phyloP scores from a whole-genome alignment of 2,797 vertebrate species.

The Prionace glauca region DNA sequence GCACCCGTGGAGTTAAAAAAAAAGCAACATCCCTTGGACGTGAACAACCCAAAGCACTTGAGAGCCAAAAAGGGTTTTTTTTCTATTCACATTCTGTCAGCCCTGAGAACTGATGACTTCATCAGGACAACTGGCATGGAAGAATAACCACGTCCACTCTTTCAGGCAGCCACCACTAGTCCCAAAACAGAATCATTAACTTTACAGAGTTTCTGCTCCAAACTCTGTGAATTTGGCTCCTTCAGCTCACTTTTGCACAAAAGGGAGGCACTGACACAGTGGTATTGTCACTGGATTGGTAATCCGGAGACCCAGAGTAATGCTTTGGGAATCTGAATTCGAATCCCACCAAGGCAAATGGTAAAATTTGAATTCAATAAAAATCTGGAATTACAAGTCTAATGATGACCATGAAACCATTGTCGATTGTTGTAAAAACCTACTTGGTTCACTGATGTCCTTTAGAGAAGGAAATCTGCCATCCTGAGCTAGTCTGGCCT shows the following conservation, averaged over 20 bases:
- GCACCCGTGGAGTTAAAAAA: neutral
- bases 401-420: too few relatives aligned
- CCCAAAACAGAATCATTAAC: neutral
- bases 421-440: too few relatives aligned
- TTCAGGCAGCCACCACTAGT: neutral
- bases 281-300: too few relatives aligned
- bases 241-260: neutral
- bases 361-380: too few relatives aligned
- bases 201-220: neutral
- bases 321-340: too few relatives aligned
- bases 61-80: neutral
- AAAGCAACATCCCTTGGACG: neutral
- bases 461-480: too few relatives aligned
- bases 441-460: too few relatives aligned
- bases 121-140: neutral
- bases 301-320: too few relatives aligned
- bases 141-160: neutral
- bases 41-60: neutral
- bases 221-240: neutral
- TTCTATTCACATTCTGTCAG: neutral
- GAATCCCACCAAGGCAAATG: too few relatives aligned
- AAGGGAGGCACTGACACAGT: neutral
- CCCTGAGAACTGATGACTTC: neutral
- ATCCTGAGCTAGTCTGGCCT: too few relatives aligned
- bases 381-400: too few relatives aligned